phyloP scores from a whole-genome alignment of 2,888 invertebrate species.

The Acronicta aceris region DNA sequence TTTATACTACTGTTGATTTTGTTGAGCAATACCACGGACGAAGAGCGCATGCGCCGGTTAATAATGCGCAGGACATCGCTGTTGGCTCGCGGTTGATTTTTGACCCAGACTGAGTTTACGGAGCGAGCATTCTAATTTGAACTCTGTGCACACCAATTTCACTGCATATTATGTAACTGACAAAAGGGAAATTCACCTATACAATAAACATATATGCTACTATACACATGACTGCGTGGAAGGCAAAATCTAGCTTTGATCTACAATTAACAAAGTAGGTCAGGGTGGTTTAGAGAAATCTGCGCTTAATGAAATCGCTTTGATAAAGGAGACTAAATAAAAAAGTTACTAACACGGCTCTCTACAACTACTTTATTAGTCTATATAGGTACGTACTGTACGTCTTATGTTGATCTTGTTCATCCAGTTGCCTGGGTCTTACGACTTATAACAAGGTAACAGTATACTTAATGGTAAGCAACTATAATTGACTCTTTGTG shows the following conservation, averaged over 20 bases:
- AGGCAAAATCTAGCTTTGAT: constrained; percentile 54
- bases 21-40: constrained; percentile 76
- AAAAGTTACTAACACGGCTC: too few species aligned
- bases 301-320: constrained; percentile 23
- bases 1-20: constrained; percentile 79
- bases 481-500: too few species aligned
- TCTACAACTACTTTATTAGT: too few species aligned
- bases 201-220: constrained; percentile 30
- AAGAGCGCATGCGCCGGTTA: constrained; percentile 67
- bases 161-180: constrained; percentile 80
- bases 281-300: constrained; percentile 60
- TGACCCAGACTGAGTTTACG: constrained; percentile 82
- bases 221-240: constrained; percentile 37
- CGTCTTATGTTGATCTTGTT: too few species aligned
- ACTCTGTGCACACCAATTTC: constrained; percentile 82
- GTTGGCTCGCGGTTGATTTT: constrained; percentile 74
- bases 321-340: too few species aligned
- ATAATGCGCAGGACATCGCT: constrained; percentile 81
- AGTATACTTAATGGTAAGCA: too few species aligned
- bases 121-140: constrained; percentile 83
- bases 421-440: too few species aligned
- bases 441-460: too few species aligned
- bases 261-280: constrained; percentile 49
- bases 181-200: constrained; percentile 65
- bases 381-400: too few species aligned